Percentiles rank a stretch among this genome's conserved stretches.
Conservation (phyloP, 2,797 vertebrate genomes). For the Chaenodraco wilsoni region DNA sequence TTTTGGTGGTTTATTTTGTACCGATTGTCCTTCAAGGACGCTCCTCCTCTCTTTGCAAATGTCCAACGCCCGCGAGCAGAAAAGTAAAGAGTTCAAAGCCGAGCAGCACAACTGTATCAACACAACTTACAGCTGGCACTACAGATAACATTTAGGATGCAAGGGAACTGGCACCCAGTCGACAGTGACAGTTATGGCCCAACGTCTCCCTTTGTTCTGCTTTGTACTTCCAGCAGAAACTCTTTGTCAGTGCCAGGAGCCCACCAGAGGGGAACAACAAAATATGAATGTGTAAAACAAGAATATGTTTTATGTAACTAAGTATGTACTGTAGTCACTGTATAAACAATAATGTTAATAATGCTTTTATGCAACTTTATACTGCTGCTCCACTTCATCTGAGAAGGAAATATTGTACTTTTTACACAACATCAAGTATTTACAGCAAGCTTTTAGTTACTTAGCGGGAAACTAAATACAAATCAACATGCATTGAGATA, state of each 20-base stretch:
- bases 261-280: slow-evolving; percentile 29
- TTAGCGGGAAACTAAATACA: too few species aligned
- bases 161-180: slow-evolving; percentile 64
- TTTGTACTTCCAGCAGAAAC: slow-evolving; percentile 54
- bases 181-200: slow-evolving; percentile 53
- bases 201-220: slow-evolving; percentile 51
- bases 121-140: slow-evolving; percentile 66
- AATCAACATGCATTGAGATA: too few species aligned
- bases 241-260: slow-evolving; percentile 29
- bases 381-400: too few species aligned
- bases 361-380: too few species aligned
- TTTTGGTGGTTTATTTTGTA: slow-evolving; percentile 1
- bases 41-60: slow-evolving; percentile 32
- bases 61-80: slow-evolving; percentile 57
- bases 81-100: slow-evolving; percentile 71
- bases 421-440: too few species aligned
- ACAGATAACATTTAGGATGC: slow-evolving; percentile 71
- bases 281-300: slow-evolving; percentile 6
- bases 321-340: too few species aligned
- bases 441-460: too few species aligned
- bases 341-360: too few species aligned
- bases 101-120: slow-evolving; percentile 66
- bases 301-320: too few species aligned
- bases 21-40: slow-evolving; percentile 45
- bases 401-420: too few species aligned